These are phyloP conservation scores for Drosophila ustulata DNA, from an alignment of 2,888 invertebrate genomes.

Conservation along the genomic window DNA sequence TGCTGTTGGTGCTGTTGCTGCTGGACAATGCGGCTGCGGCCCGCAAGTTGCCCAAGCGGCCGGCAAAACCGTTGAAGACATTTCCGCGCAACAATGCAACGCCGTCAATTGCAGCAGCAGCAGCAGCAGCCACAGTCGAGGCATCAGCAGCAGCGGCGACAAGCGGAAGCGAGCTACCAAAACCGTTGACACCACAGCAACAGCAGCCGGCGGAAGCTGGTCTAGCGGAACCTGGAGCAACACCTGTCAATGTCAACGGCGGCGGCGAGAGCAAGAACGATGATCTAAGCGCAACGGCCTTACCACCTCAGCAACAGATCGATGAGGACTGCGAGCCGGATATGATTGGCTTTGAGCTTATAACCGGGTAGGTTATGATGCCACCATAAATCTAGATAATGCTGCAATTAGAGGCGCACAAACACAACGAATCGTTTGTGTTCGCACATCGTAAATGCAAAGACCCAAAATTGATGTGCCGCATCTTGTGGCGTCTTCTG, in stretches of 20 bases:
- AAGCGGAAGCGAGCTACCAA: slow-evolving; percentile 82
- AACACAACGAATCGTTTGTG: slow-evolving; percentile 37
- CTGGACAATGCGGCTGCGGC: slow-evolving; percentile 79
- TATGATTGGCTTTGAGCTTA: slow-evolving; percentile 96
- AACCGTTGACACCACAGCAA: slow-evolving; percentile 74
- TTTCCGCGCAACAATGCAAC: slow-evolving; percentile 84
- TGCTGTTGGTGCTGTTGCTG: slow-evolving; percentile 61
- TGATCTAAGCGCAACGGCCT: slow-evolving; percentile 58
- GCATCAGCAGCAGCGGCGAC: slow-evolving; percentile 30
- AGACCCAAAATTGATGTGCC: slow-evolving; percentile 66
- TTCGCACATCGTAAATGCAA: slow-evolving; percentile 63
- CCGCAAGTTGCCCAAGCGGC: slow-evolving; percentile 82
- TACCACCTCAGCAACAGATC: slow-evolving; percentile 56
- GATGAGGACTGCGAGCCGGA: slow-evolving; percentile 94
- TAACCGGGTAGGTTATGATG: slow-evolving; percentile 89
- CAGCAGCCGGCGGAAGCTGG: slow-evolving; percentile 73
- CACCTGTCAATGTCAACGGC: slow-evolving; percentile 47
- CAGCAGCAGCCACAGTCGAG: slow-evolving; percentile 34
- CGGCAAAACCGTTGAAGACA: slow-evolving; percentile 84
- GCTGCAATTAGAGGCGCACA: slow-evolving; percentile 62
- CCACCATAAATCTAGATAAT: slow-evolving; percentile 43
- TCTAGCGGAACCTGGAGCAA: slow-evolving; percentile 47
- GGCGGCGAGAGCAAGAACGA: slow-evolving; percentile 71
- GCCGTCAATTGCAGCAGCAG: slow-evolving; percentile 74
- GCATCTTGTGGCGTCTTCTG: slow-evolving; percentile 47